These are phyloP conservation scores for Aphelinus atriplicis DNA, from an alignment of 1,140 invertebrate genomes.

Conservation along the genomic window DNA sequence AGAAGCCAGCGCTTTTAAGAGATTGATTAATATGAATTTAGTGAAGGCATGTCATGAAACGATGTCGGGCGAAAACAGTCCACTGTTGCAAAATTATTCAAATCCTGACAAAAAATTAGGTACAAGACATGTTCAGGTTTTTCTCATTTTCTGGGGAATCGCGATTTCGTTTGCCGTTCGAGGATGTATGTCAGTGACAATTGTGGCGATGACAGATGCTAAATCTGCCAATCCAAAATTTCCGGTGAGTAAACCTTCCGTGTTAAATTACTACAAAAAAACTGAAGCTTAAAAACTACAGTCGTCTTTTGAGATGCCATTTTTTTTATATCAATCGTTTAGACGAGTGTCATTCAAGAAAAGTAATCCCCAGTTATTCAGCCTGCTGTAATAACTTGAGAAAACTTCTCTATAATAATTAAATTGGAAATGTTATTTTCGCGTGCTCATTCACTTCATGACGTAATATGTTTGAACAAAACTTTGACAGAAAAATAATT, in stretches of 20 bases:
- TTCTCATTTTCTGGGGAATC: constrained; percentile 73
- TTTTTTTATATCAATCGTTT: not conserved
- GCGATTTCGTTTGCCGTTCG: constrained; percentile 72
- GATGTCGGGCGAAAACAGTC: constrained; percentile 12
- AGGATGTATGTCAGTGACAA: constrained; percentile 76
- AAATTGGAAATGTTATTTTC: too few relatives aligned
- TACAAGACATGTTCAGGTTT: constrained; percentile 71
- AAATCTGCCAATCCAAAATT: constrained; percentile 48
- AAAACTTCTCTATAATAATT: too few relatives aligned
- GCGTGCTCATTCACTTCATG: too few relatives aligned
- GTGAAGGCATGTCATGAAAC: not conserved
- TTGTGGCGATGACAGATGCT: constrained; percentile 72
- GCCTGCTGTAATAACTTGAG: too few relatives aligned
- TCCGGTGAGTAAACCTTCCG: constrained; percentile 35
- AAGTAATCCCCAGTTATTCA: too few relatives aligned
- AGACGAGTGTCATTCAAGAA: too few relatives aligned
- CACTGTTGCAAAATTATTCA: not conserved
- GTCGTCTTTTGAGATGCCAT: not conserved
- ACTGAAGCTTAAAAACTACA: too few relatives aligned
- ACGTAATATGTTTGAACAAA: too few relatives aligned
- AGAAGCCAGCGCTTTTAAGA: not conserved
- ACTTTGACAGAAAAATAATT: too few relatives aligned
- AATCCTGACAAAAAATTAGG: constrained; percentile 62
- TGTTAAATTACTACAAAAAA: too few relatives aligned
- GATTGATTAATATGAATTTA: not conserved